Percentiles rank a stretch among this genome's conserved stretches.
phyloP scores from a whole-genome alignment of 2,888 invertebrate genomes.

The Beris chalybata region DNA sequence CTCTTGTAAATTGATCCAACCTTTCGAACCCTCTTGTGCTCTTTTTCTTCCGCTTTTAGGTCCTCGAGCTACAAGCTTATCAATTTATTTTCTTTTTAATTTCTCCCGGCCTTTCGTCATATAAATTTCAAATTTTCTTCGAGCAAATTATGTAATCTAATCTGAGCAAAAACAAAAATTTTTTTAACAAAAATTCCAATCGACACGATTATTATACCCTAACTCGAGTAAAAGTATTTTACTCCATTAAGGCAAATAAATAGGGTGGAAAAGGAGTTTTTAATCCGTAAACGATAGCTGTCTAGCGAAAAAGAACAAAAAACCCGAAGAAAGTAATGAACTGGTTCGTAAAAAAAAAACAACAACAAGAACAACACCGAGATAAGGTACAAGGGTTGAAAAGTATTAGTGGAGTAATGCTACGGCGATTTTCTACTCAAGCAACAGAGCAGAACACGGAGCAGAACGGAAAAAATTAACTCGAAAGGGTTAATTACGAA shows the following conservation, averaged over 20 bases:
- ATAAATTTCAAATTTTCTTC: too few relatives aligned
- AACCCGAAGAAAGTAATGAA: constrained; percentile 2
- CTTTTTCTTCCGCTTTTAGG: too few relatives aligned
- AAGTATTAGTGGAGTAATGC: too few relatives aligned
- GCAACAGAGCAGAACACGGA: constrained; percentile 10
- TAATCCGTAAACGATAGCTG: constrained; percentile 39
- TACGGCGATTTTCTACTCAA: constrained; percentile 4
- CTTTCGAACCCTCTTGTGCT: too few relatives aligned
- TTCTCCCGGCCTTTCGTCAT: too few relatives aligned
- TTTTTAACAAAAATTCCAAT: not conserved
- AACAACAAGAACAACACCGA: not conserved
- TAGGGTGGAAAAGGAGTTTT: constrained; percentile 36
- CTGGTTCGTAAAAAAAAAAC: not conserved
- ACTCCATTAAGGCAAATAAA: constrained; percentile 22
- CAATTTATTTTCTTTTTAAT: too few relatives aligned
- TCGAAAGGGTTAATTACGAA: constrained; percentile 33
- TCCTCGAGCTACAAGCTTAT: too few relatives aligned
- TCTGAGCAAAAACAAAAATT: not conserved
- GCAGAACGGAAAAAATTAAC: constrained; percentile 2
- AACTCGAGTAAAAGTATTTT: constrained; percentile 16
- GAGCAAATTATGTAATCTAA: constrained; percentile 25
- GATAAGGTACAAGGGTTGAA: too few relatives aligned
- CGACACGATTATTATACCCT: constrained; percentile 24
- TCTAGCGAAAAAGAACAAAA: constrained; percentile 24
- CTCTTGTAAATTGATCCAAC: too few relatives aligned